Evolutionary conservation across 2,888 invertebrate genomes (phyloP).

Genomic region (Andrena bicolor): DNA sequence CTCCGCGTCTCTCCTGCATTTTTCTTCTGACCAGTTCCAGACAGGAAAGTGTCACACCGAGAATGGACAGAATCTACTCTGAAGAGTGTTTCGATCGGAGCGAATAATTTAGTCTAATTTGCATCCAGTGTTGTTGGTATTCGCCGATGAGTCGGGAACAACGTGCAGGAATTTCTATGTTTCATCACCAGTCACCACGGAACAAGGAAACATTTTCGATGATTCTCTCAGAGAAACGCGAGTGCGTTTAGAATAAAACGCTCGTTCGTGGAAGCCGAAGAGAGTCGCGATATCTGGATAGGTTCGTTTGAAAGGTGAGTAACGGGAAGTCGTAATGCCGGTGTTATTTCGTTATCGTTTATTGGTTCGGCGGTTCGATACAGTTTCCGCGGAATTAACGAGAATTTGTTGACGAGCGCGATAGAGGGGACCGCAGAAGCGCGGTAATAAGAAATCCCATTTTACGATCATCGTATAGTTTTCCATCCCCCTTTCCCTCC

Average conservation of each 20-base stretch:
- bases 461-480: conserved; percentile 33
- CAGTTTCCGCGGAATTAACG: conserved; percentile 51
- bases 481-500: not conserved
- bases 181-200: too few species aligned
- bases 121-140: too few species aligned
- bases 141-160: too few species aligned
- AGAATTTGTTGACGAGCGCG: conserved; percentile 51
- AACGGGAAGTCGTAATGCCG: conserved; percentile 69
- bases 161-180: too few species aligned
- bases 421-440: conserved; percentile 35
- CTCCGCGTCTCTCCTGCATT: too few species aligned
- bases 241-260: conserved; percentile 13
- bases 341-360: conserved; percentile 67
- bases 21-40: conserved; percentile 6
- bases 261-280: conserved; percentile 11
- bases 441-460: conserved; percentile 51
- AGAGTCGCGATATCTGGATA: conserved; percentile 18
- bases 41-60: conserved; percentile 17
- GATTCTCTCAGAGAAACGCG: not conserved
- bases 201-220: not conserved
- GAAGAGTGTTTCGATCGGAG: too few species aligned
- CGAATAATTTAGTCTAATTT: too few species aligned
- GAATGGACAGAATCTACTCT: not conserved
- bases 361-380: conserved; percentile 62
- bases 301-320: conserved; percentile 50